phyloP scores from a whole-genome alignment of 2,113 vertebrate species.

The Notarius quadriscutis region DNA sequence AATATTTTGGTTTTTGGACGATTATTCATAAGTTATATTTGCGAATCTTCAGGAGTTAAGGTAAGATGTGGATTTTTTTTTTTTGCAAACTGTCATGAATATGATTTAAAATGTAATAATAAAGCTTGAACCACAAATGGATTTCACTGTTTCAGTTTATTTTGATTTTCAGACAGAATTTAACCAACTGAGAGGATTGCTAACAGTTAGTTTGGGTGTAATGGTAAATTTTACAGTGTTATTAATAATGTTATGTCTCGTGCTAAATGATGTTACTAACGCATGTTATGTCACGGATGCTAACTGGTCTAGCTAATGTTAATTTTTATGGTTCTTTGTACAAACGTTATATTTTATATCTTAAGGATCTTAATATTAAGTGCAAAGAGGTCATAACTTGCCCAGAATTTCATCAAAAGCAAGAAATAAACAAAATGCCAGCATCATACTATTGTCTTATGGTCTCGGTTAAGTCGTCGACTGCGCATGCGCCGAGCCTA shows the following conservation, averaged over 20 bases:
- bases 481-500: conserved; percentile 3
- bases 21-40: neutral
- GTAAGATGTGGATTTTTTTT: neutral
- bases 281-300: neutral
- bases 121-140: neutral
- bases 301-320: neutral
- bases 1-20: neutral
- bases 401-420: neutral
- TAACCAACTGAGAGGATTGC: neutral
- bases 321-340: neutral
- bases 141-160: neutral
- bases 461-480: neutral
- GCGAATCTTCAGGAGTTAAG: neutral
- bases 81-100: neutral
- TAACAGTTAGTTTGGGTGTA: neutral
- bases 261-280: too few relatives aligned
- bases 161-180: neutral
- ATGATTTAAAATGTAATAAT: neutral
- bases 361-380: neutral
- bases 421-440: neutral
- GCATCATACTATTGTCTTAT: too few relatives aligned
- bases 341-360: neutral
- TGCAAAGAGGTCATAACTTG: neutral
- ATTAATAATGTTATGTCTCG: neutral
- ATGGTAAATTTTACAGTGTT: neutral